Evolutionary conservation across 1,140 invertebrate species (phyloP), one percentile per base, ranked within the genome.

Genomic region (Bombus turneri): DNA sequence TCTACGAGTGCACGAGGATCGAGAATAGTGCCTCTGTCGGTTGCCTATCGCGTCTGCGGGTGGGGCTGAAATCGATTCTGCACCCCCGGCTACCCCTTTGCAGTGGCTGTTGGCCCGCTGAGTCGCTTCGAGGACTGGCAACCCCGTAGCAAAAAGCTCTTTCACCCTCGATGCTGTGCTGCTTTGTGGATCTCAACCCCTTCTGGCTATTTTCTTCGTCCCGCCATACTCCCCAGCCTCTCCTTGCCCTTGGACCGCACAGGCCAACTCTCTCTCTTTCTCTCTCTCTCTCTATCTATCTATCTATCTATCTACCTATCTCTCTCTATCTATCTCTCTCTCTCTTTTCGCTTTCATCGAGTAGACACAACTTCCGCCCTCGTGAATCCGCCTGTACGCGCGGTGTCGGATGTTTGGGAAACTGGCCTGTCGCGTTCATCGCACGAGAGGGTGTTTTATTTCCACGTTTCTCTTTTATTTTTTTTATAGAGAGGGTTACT

Each of bases 21-120:
- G 88, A 71, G 89, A 76, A 83, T 87, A 91, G 64, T 87, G 88
- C 84, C 73, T 90, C 79, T 83, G 82, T 59, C 77, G 72, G 43
- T 53, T 72, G 90, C 86, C 64, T 85, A 81, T 86, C 75, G 69
- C 69, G 68, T 53, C 53, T 34, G 85, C 59, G 53, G 87, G 87
- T 85, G 90, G 88, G 90, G 85, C 86, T 82, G 87, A 83, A 91
- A 93, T 93, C 91, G 92, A 93, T 93, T 87, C 81, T 68, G 64
- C 78, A 39, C 59, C 90, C 84, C 84, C 71, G 43, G 82, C 79
- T 86, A 53, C 87, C 28, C 57, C 57, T 18, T 28, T 25, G 68
- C 78, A 39, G 47, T 57, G 39, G 28, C 68, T 83, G 71, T 66
- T 41, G 53, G 31, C 81, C 83, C 86, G 87, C 73, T 86, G 74